Conservation (phyloP, 1,140 invertebrate genomes). For the Cataglyphis hispanica region DNA sequence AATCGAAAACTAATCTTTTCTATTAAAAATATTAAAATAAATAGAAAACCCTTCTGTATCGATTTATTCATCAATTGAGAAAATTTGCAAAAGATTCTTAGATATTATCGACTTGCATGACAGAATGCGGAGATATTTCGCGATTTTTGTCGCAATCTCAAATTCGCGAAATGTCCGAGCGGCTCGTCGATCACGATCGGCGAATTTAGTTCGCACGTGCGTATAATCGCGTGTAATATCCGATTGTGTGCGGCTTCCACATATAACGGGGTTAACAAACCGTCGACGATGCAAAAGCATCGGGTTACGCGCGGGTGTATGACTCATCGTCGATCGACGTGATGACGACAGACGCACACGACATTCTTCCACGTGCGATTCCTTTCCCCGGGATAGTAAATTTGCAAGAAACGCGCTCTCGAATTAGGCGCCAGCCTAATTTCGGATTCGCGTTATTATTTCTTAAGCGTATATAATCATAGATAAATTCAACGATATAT, state of each 20-base stretch:
- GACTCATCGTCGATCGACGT: slow-evolving; percentile 31
- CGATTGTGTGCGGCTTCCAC: not conserved
- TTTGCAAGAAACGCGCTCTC: slow-evolving; percentile 55
- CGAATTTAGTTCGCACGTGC: not conserved
- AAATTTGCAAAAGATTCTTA: not conserved
- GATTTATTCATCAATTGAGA: no score
- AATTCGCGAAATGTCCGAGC: no score
- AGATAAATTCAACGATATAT: no score
- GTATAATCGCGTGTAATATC: not conserved
- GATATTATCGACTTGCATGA: not conserved
- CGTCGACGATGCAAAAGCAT: slow-evolving; percentile 51
- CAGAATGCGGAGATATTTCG: not conserved
- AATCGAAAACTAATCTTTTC: no score
- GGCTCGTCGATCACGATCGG: no score
- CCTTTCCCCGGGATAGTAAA: slow-evolving; percentile 34
- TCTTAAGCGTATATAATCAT: not conserved
- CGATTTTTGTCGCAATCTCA: not conserved
- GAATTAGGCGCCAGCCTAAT: slow-evolving; percentile 62
- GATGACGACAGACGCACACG: slow-evolving; percentile 40
- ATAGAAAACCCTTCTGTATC: no score
- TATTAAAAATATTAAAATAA: no score
- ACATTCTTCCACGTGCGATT: slow-evolving; percentile 50
- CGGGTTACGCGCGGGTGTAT: slow-evolving; percentile 37
- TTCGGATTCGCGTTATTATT: slow-evolving; percentile 6
- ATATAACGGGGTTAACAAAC: slow-evolving; percentile 41